Percentiles rank a stretch among this genome's conserved stretches.
phyloP scores from a whole-genome alignment of 2,797 vertebrate species.

The Meriones psammophilus region DNA sequence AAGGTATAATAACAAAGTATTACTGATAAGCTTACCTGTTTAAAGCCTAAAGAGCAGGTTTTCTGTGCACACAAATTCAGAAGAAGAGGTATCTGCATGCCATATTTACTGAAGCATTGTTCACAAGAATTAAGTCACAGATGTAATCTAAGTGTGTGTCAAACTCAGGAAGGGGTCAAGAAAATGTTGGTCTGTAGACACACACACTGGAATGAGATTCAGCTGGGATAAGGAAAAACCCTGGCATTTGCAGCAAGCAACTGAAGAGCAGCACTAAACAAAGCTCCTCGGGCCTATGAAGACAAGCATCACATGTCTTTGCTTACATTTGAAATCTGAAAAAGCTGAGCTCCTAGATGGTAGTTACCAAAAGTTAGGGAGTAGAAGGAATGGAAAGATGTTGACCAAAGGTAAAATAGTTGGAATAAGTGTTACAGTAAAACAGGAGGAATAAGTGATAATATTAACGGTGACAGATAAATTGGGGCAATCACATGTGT shows the following conservation, averaged over 20 bases:
- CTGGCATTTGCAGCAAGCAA: not conserved
- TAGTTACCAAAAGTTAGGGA: not conserved
- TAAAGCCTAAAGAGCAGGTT: not conserved
- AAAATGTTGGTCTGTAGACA: not conserved
- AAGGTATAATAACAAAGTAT: constrained; percentile 42
- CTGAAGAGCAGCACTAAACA: not conserved
- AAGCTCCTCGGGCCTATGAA: not conserved
- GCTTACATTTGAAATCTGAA: not conserved
- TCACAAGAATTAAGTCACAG: not conserved
- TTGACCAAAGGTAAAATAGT: not conserved
- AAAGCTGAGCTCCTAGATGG: not conserved
- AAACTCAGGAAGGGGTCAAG: not conserved
- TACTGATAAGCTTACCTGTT: constrained; percentile 1
- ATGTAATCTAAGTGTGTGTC: not conserved
- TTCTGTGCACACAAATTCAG: not conserved
- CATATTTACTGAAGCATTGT: no score
- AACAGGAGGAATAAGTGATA: not conserved
- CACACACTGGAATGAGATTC: not conserved
- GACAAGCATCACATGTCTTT: not conserved
- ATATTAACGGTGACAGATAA: not conserved
- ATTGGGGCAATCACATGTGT: not conserved
- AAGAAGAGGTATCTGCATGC: not conserved
- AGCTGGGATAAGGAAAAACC: not conserved
- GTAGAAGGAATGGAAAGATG: not conserved
- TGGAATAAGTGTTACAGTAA: not conserved